These are phyloP conservation scores for Acrocera orbiculus DNA, from an alignment of 2,888 invertebrate genomes.

Conservation along the genomic window DNA sequence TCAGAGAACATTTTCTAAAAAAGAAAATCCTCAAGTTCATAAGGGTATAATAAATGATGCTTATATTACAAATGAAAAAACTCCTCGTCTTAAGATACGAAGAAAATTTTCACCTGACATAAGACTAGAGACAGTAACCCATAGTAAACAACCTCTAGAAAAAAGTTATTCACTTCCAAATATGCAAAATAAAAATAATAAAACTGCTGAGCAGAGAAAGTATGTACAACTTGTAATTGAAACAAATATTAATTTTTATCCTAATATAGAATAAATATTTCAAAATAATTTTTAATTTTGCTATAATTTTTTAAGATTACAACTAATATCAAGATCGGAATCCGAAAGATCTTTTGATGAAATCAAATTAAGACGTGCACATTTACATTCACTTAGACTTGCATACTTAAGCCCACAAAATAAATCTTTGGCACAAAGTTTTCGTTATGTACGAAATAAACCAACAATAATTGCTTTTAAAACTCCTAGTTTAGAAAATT, in stretches of 20 bases:
- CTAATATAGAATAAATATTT: no score
- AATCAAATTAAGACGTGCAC: constrained; percentile 43
- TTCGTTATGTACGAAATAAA: constrained; percentile 77
- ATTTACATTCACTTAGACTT: constrained; percentile 43
- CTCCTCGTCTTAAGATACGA: constrained; percentile 14
- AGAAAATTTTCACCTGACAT: constrained; percentile 32
- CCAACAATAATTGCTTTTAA: constrained; percentile 78
- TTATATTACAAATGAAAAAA: constrained; percentile 18
- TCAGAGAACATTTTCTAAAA: constrained; percentile 35
- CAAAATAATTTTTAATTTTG: constrained; percentile 2
- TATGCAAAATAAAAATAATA: constrained; percentile 56
- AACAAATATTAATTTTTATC: no score
- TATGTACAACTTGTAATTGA: no score
- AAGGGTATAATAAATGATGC: constrained; percentile 19
- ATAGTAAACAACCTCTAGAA: constrained; percentile 45
- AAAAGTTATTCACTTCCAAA: constrained; percentile 75
- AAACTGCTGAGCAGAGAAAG: no score
- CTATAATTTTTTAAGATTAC: constrained; percentile 33
- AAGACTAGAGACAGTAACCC: constrained; percentile 35
- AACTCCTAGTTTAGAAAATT: constrained; percentile 60
- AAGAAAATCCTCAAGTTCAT: constrained; percentile 25
- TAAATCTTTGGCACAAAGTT: constrained; percentile 64
- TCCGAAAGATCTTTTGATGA: constrained; percentile 62
- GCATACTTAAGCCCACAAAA: constrained; percentile 61
- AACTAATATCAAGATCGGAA: constrained; percentile 58